phyloP scores from a whole-genome alignment of 2,797 vertebrate species.

The Petrocephalus sullivani region DNA sequence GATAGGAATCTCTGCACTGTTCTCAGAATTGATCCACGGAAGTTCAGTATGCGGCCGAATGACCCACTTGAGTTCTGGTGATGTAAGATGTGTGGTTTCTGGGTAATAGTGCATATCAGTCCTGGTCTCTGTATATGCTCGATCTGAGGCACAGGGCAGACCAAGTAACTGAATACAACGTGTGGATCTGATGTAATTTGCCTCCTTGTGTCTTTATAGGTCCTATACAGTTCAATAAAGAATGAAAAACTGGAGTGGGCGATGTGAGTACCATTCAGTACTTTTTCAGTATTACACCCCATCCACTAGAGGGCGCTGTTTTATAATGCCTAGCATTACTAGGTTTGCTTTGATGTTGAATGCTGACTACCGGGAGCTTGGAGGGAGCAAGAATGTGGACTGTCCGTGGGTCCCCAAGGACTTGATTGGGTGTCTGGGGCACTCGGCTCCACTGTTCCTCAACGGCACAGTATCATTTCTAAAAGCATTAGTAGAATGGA shows the following conservation, averaged over 20 bases:
- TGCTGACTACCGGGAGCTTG: too few species aligned
- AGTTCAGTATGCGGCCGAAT: background rate
- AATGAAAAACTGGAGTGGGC: slow-evolving; percentile 97
- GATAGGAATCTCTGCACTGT: background rate
- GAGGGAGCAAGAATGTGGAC: too few species aligned
- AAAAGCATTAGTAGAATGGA: background rate
- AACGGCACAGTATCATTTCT: too few species aligned
- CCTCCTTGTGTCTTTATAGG: slow-evolving; percentile 51
- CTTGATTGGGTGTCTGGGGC: background rate
- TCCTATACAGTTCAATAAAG: slow-evolving; percentile 94
- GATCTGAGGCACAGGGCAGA: background rate
- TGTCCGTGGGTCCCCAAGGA: too few species aligned
- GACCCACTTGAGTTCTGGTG: background rate
- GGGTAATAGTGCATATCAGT: background rate
- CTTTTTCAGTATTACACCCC: background rate
- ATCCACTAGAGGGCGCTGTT: background rate
- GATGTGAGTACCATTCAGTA: slow-evolving; percentile 76
- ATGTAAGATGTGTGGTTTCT: background rate
- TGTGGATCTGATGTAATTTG: background rate
- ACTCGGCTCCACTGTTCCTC: too few species aligned
- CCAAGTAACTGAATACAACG: background rate
- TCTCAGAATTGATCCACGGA: background rate
- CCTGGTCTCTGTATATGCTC: background rate
- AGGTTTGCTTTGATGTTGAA: background rate
- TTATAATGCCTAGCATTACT: background rate